Percentiles rank a stretch among this genome's conserved stretches.
Conservation (phyloP, 2,797 vertebrate genomes). For the Potorous gilbertii region DNA sequence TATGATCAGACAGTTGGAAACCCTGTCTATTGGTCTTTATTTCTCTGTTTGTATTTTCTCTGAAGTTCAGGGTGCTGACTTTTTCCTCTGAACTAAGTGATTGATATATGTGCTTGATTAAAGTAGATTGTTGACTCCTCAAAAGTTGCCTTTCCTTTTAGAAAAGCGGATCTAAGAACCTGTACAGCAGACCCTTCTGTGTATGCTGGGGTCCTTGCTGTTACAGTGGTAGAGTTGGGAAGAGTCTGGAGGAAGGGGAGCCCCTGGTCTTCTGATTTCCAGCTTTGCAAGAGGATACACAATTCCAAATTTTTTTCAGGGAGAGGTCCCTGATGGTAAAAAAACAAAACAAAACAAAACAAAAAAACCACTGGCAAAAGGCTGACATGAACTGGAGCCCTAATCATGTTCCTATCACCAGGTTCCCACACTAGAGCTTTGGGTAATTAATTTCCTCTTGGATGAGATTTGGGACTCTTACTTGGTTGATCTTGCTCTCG, state of each 20-base stretch:
- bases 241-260: neutral
- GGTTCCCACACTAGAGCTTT: neutral
- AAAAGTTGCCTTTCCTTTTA: no score
- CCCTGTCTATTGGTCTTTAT: no score
- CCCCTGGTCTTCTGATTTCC: neutral
- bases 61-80: no score
- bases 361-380: neutral
- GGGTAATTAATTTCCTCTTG: neutral
- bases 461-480: neutral
- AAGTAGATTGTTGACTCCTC: no score
- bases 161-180: no score
- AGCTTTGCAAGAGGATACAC: neutral
- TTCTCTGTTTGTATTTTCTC: no score
- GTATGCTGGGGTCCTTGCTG: no score
- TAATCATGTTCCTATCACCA: neutral
- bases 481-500: neutral
- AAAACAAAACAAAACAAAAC: no score
- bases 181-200: no score
- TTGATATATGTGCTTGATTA: no score
- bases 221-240: neutral
- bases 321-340: neutral
- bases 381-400: neutral
- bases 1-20: no score
- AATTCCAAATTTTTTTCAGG: neutral
- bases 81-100: no score